phyloP scores from a whole-genome alignment of 1,140 invertebrate genomes.

The Listronotus oregonensis region DNA sequence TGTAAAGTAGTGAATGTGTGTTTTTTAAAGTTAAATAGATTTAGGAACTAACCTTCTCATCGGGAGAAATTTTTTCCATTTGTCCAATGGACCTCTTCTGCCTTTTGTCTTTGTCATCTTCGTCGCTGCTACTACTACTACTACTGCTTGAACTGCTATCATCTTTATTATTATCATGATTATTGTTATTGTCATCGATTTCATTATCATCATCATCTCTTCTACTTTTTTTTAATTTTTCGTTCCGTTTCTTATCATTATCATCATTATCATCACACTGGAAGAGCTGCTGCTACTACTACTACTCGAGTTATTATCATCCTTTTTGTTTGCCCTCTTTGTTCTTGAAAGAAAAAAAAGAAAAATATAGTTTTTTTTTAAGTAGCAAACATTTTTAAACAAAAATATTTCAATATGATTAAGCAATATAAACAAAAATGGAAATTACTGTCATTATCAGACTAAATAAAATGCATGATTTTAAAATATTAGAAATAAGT shows the following conservation, averaged over 20 bases:
- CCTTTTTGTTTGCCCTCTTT: not conserved
- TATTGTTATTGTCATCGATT: slow-evolving; percentile 18
- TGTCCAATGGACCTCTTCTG: slow-evolving; percentile 35
- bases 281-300: slow-evolving; percentile 7
- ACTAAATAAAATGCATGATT: no score
- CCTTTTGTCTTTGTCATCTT: slow-evolving; percentile 22
- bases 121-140: slow-evolving; percentile 19
- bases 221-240: slow-evolving; percentile 21
- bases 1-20: no score
- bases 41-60: slow-evolving; percentile 36
- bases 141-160: slow-evolving; percentile 14
- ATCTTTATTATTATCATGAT: not conserved
- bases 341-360: not conserved
- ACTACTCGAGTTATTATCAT: slow-evolving; percentile 5
- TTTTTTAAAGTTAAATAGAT: not conserved
- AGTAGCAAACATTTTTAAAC: no score
- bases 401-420: no score
- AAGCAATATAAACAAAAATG: no score
- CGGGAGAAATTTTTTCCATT: slow-evolving; percentile 39
- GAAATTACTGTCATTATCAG: no score
- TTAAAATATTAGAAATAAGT: no score
- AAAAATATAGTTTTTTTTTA: no score
- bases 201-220: not conserved
- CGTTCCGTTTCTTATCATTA: not conserved
- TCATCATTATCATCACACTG: slow-evolving; percentile 9